Base-by-base conservation (phyloP, 2,797 vertebrate species). In the Bradypodion ventrale region DNA sequence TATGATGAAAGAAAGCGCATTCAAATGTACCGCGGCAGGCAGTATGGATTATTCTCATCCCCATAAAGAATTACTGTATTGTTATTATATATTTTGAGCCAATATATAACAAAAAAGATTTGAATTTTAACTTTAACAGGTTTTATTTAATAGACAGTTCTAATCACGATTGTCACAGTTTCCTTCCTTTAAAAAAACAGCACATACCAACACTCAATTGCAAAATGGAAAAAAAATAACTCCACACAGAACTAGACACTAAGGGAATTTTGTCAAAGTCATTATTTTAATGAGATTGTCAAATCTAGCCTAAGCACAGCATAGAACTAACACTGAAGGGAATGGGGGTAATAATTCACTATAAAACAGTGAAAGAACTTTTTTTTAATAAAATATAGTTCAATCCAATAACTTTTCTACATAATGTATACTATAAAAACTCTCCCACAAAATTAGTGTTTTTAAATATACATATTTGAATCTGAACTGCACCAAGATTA, bases 341-440 rank as follows among this genome's bases (percentile, higher is more conserved):
- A 35, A 10, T 1, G 21, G 46, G 88, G 46, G 85, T 65, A 94
- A 90, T 90, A 94, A 83, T 82, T 94, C 94, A 85, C 89, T 88
- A 93, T 92, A 95, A 95, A 95, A 95, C 93, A 91, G 83, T 88
- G 93, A 94, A 94, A 94, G 89, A 92, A 92, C 80, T 84, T 93
- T 89, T 89, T 95, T 89, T 90, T 95, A 95, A 96, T 94, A 91
- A 91, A 90, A 94, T 93, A 93, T 89, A 93, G 89, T 90, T 93
- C 89, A 89, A 94, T 89, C 85, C 82, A 89, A 88, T 86, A 89
- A 87, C 87, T 84, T 90, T 75, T 91, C 89, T 94, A 92, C 90
- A 90, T 89, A 85, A 90, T 93, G 93, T 95, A 94, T 95, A 91
- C 90, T 91, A 93, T 93, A 89, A 92, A 83, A 94, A 92, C 83